A percentile compares a stretch with the other conserved stretches of the same genome.
Conservation (phyloP, 2,888 invertebrate genomes). For the Drosophila picticornis region DNA sequence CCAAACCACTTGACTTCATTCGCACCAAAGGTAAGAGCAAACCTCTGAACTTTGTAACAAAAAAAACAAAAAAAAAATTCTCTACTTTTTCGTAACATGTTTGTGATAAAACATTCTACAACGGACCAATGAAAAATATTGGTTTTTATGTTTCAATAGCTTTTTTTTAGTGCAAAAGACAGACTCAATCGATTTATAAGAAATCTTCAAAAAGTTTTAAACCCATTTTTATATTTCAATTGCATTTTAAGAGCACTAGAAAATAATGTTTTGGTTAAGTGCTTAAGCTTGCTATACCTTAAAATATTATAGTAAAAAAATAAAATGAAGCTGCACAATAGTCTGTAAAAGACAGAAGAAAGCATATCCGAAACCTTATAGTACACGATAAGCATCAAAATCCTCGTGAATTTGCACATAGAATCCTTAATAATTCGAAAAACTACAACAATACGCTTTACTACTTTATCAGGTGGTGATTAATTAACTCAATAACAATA, state of each 20-base stretch:
- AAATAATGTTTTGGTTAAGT: no score
- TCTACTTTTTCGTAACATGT: neutral
- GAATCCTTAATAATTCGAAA: no score
- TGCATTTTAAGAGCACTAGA: neutral
- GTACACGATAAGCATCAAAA: no score
- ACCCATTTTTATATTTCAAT: neutral
- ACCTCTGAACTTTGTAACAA: neutral
- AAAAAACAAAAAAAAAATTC: neutral
- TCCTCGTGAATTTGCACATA: no score
- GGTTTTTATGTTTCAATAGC: neutral
- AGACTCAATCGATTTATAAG: neutral
- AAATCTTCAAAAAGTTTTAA: neutral
- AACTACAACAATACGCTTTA: no score
- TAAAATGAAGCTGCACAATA: no score
- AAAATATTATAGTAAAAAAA: no score
- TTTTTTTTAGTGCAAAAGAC: neutral
- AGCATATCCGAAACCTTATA: no score
- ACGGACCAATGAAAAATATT: neutral
- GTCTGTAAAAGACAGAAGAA: no score
- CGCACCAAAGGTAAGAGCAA: conserved; percentile 92
- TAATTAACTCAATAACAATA: no score
- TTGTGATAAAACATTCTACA: neutral
- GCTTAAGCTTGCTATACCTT: no score
- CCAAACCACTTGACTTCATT: conserved; percentile 94
- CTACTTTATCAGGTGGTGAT: no score